Conservation (phyloP, 2,888 invertebrate genomes). For the Teleiodes luculella region DNA sequence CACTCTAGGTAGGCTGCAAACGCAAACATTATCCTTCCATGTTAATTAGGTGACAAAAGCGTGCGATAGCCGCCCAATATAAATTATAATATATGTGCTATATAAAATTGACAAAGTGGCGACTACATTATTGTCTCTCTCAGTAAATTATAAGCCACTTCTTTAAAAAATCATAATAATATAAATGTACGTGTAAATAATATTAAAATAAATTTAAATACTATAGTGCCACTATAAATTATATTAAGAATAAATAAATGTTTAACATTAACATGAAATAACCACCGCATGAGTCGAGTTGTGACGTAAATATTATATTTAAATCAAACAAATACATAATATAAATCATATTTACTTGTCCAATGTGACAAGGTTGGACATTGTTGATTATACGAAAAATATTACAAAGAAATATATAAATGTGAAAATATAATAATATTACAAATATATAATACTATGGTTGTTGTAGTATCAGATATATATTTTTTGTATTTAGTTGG, state of each 20-base stretch:
- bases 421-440: constrained; percentile 15
- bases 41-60: constrained; percentile 11
- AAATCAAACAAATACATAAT: constrained; percentile 17
- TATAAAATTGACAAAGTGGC: background rate
- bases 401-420: constrained; percentile 27
- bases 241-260: constrained; percentile 13
- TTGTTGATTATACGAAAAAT: constrained; percentile 28
- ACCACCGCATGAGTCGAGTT: constrained; percentile 39
- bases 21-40: constrained; percentile 29
- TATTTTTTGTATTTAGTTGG: constrained; percentile 60
- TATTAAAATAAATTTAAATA: constrained; percentile 26
- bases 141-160: constrained; percentile 3
- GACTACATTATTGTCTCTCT: background rate
- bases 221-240: constrained; percentile 27
- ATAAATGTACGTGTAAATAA: constrained; percentile 5
- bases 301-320: constrained; percentile 30
- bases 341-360: constrained; percentile 36
- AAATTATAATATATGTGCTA: background rate
- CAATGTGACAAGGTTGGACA: constrained; percentile 36
- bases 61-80: background rate
- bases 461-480: constrained; percentile 58
- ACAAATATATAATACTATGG: constrained; percentile 35
- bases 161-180: constrained; percentile 5
- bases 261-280: constrained; percentile 23
- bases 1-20: background rate